A percentile compares a stretch with the other conserved stretches of the same genome.
Evolutionary conservation across 2,797 vertebrate genomes (phyloP).

Genomic region (Pipistrellus kuhlii): DNA sequence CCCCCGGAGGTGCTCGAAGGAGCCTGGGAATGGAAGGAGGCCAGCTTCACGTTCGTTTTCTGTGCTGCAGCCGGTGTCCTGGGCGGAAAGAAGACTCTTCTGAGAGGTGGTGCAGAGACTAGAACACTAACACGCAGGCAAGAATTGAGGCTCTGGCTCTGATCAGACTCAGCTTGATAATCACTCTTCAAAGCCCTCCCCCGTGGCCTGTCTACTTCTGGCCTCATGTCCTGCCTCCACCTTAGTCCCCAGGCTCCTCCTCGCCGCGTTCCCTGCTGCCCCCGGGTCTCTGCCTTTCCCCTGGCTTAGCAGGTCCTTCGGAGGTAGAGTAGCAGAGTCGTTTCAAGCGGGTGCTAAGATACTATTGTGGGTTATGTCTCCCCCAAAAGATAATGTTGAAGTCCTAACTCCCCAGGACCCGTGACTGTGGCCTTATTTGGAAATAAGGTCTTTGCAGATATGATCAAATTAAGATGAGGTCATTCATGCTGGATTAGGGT

Average conservation of each 20-base stretch:
- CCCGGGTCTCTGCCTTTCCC: background rate
- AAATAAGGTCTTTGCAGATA: background rate
- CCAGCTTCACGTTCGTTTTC: background rate
- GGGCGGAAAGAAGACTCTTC: background rate
- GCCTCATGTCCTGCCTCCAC: background rate
- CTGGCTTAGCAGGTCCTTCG: background rate
- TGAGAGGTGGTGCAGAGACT: background rate
- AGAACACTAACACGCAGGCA: background rate
- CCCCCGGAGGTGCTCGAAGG: constrained; percentile 49
- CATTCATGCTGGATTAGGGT: background rate
- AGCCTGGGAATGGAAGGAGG: constrained; percentile 38
- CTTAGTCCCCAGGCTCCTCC: background rate
- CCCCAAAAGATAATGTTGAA: background rate
- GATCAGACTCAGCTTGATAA: background rate
- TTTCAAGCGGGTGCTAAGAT: background rate
- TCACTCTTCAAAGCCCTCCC: background rate
- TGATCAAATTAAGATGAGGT: background rate
- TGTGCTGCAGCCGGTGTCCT: background rate
- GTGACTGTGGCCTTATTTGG: background rate
- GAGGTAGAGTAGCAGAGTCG: background rate
- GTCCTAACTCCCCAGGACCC: background rate
- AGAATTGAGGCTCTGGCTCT: background rate
- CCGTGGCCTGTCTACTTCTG: background rate
- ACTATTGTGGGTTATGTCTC: background rate
- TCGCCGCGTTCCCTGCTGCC: background rate